These are phyloP conservation scores for Thaumatotibia leucotreta DNA, from an alignment of 1,140 invertebrate species.

Conservation along the genomic window DNA sequence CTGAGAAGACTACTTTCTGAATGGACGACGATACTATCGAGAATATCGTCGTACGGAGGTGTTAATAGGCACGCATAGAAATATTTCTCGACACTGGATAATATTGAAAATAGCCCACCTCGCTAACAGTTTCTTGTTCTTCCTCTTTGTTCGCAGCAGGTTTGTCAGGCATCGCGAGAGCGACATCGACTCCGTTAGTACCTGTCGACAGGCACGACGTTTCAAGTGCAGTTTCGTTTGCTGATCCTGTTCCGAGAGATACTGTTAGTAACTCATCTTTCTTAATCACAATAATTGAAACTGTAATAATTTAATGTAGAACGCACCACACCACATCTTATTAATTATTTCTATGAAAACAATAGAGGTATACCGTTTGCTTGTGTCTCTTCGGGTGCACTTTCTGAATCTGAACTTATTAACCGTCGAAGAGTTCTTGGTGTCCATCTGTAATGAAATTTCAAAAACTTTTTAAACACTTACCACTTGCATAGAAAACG, in stretches of 20 bases:
- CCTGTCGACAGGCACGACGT: conserved; percentile 45
- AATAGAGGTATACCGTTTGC: conserved; percentile 48
- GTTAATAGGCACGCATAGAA: too few species aligned
- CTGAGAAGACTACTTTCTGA: too few species aligned
- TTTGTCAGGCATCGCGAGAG: conserved; percentile 21
- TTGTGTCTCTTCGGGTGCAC: conserved; percentile 29
- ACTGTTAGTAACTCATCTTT: neutral
- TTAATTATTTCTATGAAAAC: too few species aligned
- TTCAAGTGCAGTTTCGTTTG: conserved; percentile 33
- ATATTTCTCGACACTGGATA: neutral
- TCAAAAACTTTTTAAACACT: neutral
- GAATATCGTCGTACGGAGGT: too few species aligned
- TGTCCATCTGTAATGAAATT: conserved; percentile 46
- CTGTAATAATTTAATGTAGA: too few species aligned
- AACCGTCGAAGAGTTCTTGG: conserved; percentile 47
- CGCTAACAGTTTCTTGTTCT: conserved; percentile 34
- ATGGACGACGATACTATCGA: too few species aligned
- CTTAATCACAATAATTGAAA: too few species aligned
- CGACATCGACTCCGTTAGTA: conserved; percentile 47
- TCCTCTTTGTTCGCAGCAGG: conserved; percentile 29
- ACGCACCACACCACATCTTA: too few species aligned
- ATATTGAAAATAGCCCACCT: conserved; percentile 27
- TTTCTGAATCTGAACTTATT: conserved; percentile 50
- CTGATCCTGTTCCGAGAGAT: conserved; percentile 18
- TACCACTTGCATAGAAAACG: neutral